phyloP scores from a whole-genome alignment of 2,797 vertebrate species.

The Neosilurus mollespiculum region DNA sequence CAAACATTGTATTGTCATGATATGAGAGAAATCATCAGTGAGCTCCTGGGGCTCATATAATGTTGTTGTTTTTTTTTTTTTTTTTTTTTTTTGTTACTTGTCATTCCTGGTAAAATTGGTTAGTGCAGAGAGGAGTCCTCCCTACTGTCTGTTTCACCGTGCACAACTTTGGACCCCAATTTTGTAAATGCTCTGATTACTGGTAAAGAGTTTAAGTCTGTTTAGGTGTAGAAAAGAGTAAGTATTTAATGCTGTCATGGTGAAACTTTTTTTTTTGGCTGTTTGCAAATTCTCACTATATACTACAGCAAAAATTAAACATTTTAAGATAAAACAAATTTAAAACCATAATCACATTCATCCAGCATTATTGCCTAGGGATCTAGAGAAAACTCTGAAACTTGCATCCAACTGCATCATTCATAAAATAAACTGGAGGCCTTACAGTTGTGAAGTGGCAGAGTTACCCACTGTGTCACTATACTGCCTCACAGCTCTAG shows the following conservation, averaged over 20 bases:
- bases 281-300: not conserved
- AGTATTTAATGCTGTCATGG: not conserved
- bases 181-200: not conserved
- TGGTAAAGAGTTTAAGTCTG: not conserved
- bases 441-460: not conserved
- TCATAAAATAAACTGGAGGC: constrained; percentile 10
- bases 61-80: no score
- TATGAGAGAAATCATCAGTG: not conserved
- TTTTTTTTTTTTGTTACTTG: constrained; percentile 19
- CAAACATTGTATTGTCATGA: constrained; percentile 5
- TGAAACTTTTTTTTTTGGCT: not conserved
- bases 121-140: not conserved
- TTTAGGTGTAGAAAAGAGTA: not conserved
- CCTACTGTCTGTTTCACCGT: not conserved
- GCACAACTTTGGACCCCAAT: not conserved
- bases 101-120: constrained; percentile 15
- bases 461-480: not conserved
- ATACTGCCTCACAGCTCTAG: not conserved
- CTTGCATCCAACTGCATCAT: not conserved
- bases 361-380: not conserved
- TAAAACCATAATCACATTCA: not conserved
- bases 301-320: not conserved
- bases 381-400: not conserved
- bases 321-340: not conserved
- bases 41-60: constrained; percentile 1